Evolutionary conservation across 2,888 invertebrate species (phyloP), one percentile per base, ranked within the genome.

Genomic region (Dusona sp.): DNA sequence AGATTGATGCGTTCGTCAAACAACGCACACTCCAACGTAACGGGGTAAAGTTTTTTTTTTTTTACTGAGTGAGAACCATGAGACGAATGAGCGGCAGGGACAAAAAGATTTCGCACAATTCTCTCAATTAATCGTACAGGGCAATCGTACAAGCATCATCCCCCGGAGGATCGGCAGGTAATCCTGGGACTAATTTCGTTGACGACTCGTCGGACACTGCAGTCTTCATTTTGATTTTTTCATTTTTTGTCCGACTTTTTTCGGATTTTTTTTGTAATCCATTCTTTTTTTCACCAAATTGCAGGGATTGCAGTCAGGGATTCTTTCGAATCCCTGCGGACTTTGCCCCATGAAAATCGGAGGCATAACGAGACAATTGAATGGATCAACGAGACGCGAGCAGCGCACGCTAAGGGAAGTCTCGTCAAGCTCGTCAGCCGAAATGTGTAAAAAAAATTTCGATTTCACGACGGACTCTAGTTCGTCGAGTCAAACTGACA

Each of bases 1-100:
- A 86, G 82, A 89, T 88, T 88, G 83, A 91, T 90, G 91, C 91
- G 89, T 88, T 90, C 83, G 88, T 89, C 89, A 91, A 91, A 91
- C 90, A 91, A 86, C 84, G 86, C 86, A 88, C 89, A 88, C 89
- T 87, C 89, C 88, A 51, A 68, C 64, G 72, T 68, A 61, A 51
- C 61, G 29, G 16, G 6, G 29, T 16, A 7, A 61, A 22, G 8
- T 33, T 36, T 33, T 36, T 64, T 48, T 54, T 51, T 57, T 74
- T 67, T 36, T 36, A 67, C 38, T 1, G 64, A 89, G 85, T 68
- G 68, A 51, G 81, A 84, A 77, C 70, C 19, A 45, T 16, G 72
- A 42, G 45, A 48, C 38, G 25, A 22, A 51, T 51, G 45, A 68
- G 38, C 25, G 67, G 22, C n/a, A 38, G 33, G 22, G 67, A 45